phyloP scores from a whole-genome alignment of 2,113 vertebrate species.

The Phrynocephalus versicolor region DNA sequence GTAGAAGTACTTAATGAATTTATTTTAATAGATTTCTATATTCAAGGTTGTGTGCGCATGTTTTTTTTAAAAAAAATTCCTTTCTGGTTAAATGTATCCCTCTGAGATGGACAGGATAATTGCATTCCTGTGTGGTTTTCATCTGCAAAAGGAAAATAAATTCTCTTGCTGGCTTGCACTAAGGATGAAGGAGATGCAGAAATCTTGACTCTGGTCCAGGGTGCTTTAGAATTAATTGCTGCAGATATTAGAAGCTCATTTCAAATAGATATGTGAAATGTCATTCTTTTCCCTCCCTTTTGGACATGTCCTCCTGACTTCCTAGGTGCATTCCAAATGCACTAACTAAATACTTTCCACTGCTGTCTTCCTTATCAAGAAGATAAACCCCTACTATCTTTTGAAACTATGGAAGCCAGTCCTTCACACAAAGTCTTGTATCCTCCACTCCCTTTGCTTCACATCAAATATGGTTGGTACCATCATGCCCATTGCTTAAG shows the following conservation, averaged over 20 bases:
- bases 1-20: conserved; percentile 7
- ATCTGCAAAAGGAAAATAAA: background rate
- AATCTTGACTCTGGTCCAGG: background rate
- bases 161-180: background rate
- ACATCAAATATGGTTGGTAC: background rate
- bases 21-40: conserved; percentile 22
- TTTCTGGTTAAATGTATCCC: conserved; percentile 7
- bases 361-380: background rate
- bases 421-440: background rate
- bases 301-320: background rate
- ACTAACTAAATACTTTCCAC: background rate
- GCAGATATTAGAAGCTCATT: background rate
- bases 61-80: background rate
- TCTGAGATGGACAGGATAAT: conserved; percentile 7
- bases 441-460: background rate
- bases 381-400: background rate
- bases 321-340: background rate
- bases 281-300: background rate
- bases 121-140: conserved; percentile 3
- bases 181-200: background rate
- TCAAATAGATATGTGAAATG: background rate
- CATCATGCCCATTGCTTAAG: background rate
- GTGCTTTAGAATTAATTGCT: background rate
- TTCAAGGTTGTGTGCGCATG: background rate
- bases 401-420: background rate